Percentiles rank a stretch among this genome's conserved stretches.
These are phyloP conservation scores for Herminia tarsipennalis DNA, from an alignment of 2,888 invertebrate species.

Conservation along the genomic window DNA sequence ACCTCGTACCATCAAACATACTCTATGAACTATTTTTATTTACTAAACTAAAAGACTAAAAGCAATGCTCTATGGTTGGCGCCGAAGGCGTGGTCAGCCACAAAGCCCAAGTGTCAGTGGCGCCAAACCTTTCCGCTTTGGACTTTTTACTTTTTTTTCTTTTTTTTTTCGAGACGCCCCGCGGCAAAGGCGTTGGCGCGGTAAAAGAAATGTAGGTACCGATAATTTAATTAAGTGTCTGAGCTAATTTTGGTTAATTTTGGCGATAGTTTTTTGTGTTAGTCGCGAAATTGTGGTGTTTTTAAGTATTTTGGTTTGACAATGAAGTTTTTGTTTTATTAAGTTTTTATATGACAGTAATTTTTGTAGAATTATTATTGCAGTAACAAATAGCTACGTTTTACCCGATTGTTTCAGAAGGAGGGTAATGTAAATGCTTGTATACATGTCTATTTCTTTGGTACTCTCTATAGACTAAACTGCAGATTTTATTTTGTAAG, in stretches of 20 bases:
- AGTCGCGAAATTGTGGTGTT: slow-evolving; percentile 7
- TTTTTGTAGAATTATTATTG: not conserved
- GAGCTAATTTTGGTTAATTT: slow-evolving; percentile 30
- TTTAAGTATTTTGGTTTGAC: not conserved
- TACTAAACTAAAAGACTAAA: slow-evolving; percentile 8
- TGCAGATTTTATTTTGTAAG: no score
- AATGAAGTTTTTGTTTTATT: not conserved
- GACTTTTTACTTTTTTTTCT: slow-evolving; percentile 64
- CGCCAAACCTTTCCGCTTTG: slow-evolving; percentile 70
- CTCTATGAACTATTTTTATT: slow-evolving; percentile 16
- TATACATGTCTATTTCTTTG: no score
- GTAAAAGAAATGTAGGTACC: slow-evolving; percentile 40
- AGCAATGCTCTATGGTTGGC: slow-evolving; percentile 50
- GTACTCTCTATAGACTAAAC: no score
- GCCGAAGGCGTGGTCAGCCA: slow-evolving; percentile 69
- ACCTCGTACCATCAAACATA: slow-evolving; percentile 11
- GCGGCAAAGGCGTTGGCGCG: slow-evolving; percentile 67
- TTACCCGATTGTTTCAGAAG: no score
- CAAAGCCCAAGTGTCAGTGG: slow-evolving; percentile 67
- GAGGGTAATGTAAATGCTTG: no score
- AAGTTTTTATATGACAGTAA: not conserved
- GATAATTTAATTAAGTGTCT: slow-evolving; percentile 63
- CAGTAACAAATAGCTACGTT: no score
- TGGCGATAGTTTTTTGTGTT: slow-evolving; percentile 18
- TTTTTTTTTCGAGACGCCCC: slow-evolving; percentile 58